These are phyloP conservation scores for Actinostola sp. DNA, from an alignment of 92 coral and sea anemone species.

Conservation along the genomic window DNA sequence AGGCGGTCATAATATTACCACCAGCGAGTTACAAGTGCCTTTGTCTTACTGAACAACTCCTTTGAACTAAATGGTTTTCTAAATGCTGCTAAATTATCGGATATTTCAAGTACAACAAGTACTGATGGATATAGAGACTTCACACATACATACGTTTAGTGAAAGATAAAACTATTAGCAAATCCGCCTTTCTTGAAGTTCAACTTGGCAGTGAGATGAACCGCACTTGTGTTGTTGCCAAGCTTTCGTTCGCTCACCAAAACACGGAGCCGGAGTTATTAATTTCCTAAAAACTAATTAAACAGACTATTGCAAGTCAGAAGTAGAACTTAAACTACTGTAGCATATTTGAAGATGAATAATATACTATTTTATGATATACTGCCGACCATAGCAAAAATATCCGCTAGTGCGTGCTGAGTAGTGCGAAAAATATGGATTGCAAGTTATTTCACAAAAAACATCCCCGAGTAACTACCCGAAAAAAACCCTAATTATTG, in stretches of 20 bases:
- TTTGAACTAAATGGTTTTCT: slow-evolving; percentile 35
- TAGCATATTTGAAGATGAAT: not conserved
- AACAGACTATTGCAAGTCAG: slow-evolving; percentile 3
- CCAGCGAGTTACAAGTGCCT: slow-evolving; percentile 24
- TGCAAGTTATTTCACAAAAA: not conserved
- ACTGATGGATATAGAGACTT: not conserved
- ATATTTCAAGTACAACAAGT: slow-evolving; percentile 17
- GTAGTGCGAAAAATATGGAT: not conserved
- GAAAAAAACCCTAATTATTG: not conserved
- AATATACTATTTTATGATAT: not conserved
- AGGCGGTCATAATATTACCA: slow-evolving; percentile 7
- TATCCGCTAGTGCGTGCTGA: slow-evolving; percentile 2
- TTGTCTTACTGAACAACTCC: slow-evolving; percentile 28
- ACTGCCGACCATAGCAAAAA: no score
- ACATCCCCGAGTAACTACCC: not conserved
- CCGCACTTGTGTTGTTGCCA: not conserved
- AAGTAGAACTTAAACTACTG: slow-evolving; percentile 5
- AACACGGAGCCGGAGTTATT: slow-evolving; percentile 10
- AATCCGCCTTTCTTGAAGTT: not conserved
- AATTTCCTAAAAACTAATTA: slow-evolving; percentile 10
- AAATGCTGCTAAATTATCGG: slow-evolving; percentile 36
- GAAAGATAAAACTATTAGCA: not conserved
- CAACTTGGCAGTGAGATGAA: not conserved
- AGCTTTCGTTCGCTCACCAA: not conserved
- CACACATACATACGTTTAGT: not conserved